Conservation (phyloP, 1,140 invertebrate species). For the Drosophila carrolli region DNA sequence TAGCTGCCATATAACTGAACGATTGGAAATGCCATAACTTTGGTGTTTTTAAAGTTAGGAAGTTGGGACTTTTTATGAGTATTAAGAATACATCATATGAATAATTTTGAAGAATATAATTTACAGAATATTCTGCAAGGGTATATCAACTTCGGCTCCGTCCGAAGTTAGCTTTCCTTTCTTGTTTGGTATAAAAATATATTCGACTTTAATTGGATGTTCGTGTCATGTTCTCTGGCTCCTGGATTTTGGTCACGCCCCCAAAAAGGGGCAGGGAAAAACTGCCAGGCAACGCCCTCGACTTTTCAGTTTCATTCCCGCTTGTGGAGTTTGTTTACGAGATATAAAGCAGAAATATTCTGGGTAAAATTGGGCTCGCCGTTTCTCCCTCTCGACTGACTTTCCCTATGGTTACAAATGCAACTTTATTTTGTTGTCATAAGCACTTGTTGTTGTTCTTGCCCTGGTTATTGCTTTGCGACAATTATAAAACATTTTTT, state of each 20-base stretch:
- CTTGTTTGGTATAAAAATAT: constrained; percentile 30
- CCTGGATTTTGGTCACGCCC: constrained; percentile 10
- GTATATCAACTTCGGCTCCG: too few relatives aligned
- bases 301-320: constrained; percentile 37
- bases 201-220: constrained; percentile 68
- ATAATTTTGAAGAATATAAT: too few relatives aligned
- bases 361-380: not conserved
- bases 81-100: too few relatives aligned
- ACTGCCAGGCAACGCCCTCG: constrained; percentile 68
- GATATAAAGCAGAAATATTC: constrained; percentile 37
- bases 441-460: constrained; percentile 61
- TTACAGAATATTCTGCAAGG: too few relatives aligned
- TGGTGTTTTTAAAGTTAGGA: too few relatives aligned
- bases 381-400: constrained; percentile 18
- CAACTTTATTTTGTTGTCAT: constrained; percentile 59
- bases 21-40: too few relatives aligned
- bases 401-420: constrained; percentile 60
- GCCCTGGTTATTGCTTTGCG: constrained; percentile 50
- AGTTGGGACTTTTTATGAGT: too few relatives aligned
- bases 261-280: constrained; percentile 5
- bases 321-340: constrained; percentile 66
- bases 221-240: constrained; percentile 30
- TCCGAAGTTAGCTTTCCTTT: too few relatives aligned
- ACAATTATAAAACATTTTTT: constrained; percentile 70
- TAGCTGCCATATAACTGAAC: too few relatives aligned